phyloP scores from a whole-genome alignment of 2,888 invertebrate genomes.

The Agonopterix subpropinquella region DNA sequence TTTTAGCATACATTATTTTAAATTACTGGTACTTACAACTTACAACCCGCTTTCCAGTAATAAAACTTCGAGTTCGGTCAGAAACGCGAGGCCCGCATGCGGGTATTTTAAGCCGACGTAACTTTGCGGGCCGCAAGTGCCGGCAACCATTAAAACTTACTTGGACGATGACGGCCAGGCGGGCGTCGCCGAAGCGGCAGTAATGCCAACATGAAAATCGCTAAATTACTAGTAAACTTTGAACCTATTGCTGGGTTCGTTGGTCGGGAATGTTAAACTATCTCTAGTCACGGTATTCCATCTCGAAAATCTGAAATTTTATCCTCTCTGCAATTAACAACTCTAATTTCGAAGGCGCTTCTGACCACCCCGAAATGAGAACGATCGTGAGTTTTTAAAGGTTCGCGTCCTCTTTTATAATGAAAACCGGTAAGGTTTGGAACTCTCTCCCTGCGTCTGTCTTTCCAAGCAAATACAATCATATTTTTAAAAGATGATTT shows the following conservation, averaged over 20 bases:
- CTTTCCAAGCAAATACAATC: too few species aligned
- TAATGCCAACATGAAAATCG: constrained; percentile 29
- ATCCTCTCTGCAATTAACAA: background rate
- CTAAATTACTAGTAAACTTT: constrained; percentile 23
- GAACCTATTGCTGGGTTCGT: too few species aligned
- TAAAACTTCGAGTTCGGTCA: constrained; percentile 25
- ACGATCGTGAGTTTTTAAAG: too few species aligned
- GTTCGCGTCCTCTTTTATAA: too few species aligned
- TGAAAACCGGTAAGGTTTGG: too few species aligned
- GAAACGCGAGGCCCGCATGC: constrained; percentile 29
- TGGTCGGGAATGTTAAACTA: too few species aligned
- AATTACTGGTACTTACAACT: background rate
- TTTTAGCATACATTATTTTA: too few species aligned
- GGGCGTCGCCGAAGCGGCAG: constrained; percentile 18
- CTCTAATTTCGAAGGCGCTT: background rate
- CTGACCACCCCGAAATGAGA: too few species aligned
- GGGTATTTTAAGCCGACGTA: constrained; percentile 26
- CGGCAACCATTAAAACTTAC: constrained; percentile 52
- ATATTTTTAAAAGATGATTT: too few species aligned
- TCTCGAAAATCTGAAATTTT: too few species aligned
- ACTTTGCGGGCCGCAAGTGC: constrained; percentile 32
- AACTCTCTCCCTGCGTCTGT: too few species aligned
- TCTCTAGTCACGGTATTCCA: too few species aligned
- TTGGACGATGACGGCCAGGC: constrained; percentile 21
- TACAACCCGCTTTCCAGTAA: constrained; percentile 21